Evolutionary conservation across 2,797 vertebrate species (phyloP).

Genomic region (Hippopotamyrus pictus): DNA sequence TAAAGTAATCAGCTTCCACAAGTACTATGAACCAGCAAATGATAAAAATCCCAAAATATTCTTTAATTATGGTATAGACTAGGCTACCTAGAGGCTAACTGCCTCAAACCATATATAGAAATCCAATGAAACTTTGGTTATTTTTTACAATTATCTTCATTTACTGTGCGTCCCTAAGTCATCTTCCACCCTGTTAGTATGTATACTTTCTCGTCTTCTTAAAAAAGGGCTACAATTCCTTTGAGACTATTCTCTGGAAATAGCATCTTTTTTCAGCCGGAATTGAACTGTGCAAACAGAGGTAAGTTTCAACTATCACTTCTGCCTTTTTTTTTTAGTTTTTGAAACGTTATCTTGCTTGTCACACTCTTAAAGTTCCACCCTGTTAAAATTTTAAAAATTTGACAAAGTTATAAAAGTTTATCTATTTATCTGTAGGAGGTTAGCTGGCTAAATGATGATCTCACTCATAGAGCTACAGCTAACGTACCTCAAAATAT

Average conservation of each 20-base stretch:
- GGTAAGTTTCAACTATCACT: not conserved
- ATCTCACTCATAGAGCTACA: not conserved
- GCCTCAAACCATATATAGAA: not conserved
- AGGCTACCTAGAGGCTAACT: not conserved
- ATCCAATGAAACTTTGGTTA: not conserved
- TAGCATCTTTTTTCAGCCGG: not conserved
- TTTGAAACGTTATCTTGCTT: not conserved
- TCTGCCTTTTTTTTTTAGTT: not conserved
- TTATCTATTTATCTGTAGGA: not conserved
- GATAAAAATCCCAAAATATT: not conserved
- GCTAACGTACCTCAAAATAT: not conserved
- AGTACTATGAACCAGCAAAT: not conserved
- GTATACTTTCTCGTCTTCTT: not conserved
- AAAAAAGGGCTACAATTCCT: not conserved
- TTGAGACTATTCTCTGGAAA: not conserved
- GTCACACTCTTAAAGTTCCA: not conserved
- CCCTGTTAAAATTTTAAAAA: not conserved
- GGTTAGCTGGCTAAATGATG: not conserved
- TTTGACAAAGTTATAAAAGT: not conserved
- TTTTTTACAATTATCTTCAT: not conserved
- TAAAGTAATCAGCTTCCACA: not conserved
- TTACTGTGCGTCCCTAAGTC: not conserved
- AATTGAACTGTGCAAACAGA: not conserved
- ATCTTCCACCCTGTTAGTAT: not conserved
- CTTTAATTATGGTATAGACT: not conserved